Evolutionary conservation across 2,888 invertebrate species (phyloP), one percentile per base, ranked within the genome.

Genomic region (Ommatoiulus sabulosus): DNA sequence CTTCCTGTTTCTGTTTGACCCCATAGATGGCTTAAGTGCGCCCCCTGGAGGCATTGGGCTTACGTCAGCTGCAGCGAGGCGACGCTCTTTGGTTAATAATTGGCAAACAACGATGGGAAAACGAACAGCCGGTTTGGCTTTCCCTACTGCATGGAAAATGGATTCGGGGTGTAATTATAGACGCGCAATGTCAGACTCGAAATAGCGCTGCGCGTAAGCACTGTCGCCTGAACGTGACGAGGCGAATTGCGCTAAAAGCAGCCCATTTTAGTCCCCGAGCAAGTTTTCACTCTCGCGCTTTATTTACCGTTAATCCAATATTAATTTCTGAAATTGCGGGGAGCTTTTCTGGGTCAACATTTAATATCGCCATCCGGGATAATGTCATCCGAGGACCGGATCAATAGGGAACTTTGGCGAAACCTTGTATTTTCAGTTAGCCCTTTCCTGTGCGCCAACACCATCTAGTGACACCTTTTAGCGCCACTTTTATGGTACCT

Each of bases 121-220:
- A 17, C 4, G n/a, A 63, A 63, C 63, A 63, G 63, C 52, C 52
- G 52, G 52, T 17, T 12, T 46, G 17, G 12, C 15, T 52, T 17
- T 52, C 3, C 52, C 52, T 52, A 52, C 52, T 52, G 3, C n/a
- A n/a, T n/a, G n/a, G 17, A 46, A 52, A 52, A 63, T 63, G 63
- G 63, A n/a, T 63, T 63, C n/a, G n/a, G 63, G 63, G 63, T 63
- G 63, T 63, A 17, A 63, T 63, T 63, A 63, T 52, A 52, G 52
- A 52, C 12, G 17, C n/a, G n/a, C 52, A 46, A 46, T 46, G 46
- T 12, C 46, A 52, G 52, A 52, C 52, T 15, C 52, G 17, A 52
- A 52, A 17, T 52, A 52, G 15, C 12, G 0, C 17, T 52, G 15
- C n/a, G n/a, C 7, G 17, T 15, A 52, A 52, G 10, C 10, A 52